phyloP scores from a whole-genome alignment of 2,888 invertebrate genomes.

The Eupithecia vulgata region DNA sequence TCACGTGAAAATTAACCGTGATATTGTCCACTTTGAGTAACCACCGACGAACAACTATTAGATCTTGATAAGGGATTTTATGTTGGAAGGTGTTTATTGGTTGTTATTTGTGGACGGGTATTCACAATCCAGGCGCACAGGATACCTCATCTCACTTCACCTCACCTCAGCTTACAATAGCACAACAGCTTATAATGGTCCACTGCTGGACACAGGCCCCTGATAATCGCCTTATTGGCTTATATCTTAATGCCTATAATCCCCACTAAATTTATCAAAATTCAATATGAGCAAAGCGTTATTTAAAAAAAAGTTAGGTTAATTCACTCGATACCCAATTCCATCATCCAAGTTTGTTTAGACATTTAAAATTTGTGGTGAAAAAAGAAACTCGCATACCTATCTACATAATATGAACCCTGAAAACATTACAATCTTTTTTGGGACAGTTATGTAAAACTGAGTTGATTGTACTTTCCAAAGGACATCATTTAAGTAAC shows the following conservation, averaged over 20 bases:
- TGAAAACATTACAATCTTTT: neutral
- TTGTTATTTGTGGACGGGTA: constrained; percentile 24
- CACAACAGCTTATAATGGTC: too few relatives aligned
- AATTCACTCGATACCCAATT: neutral
- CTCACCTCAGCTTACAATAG: too few relatives aligned
- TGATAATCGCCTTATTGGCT: too few relatives aligned
- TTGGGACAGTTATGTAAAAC: neutral
- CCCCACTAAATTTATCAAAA: neutral
- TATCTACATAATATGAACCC: neutral
- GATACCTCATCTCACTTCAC: too few relatives aligned
- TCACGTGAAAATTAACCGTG: constrained; percentile 72
- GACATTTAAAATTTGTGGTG: neutral
- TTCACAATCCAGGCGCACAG: neutral
- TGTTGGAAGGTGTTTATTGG: constrained; percentile 46
- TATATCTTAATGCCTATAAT: too few relatives aligned
- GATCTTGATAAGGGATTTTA: constrained; percentile 52
- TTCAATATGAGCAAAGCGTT: too few relatives aligned
- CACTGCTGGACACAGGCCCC: too few relatives aligned
- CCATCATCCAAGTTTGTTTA: neutral
- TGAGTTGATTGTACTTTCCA: neutral
- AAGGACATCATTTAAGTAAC: neutral
- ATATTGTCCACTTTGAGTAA: constrained; percentile 65
- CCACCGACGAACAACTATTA: constrained; percentile 49
- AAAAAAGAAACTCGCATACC: neutral
- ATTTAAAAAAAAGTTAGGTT: too few relatives aligned